Base-by-base conservation (phyloP, 1,140 invertebrate genomes). In the Aplysia californica region DNA sequence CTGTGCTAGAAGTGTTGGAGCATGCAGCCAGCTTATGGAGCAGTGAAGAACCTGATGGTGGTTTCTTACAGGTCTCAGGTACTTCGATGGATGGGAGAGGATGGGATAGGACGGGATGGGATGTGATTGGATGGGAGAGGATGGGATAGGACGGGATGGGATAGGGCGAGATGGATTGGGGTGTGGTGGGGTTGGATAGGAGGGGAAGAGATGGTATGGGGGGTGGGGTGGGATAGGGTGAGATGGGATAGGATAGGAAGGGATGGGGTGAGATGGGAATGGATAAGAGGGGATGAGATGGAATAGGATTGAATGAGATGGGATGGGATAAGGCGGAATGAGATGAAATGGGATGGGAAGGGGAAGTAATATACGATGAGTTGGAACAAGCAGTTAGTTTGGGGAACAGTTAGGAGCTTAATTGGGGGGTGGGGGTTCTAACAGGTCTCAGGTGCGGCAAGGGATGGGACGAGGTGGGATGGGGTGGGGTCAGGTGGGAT, bases 1-100 rank as follows among this genome's bases (percentile, higher is more conserved):
- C 93, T 74, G 81, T 96, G 2, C 81, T 91, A 65, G 88, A 92
- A 74, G 92, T 92, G 35, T 87, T 94, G 39, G 93, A 94, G 84
- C 91, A 91, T 79, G 91, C 91, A 1, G 92, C 93, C 0, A 75
- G 85, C 10, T 83, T 92, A 23, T 83, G 90, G 74, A 90, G 70
- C 10, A n/a, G 44, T 26, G 23, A 59, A 3, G 21, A 88, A 31
- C 88, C 87, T 71, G 91, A 92, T 23, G 93, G 93, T n/a, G 89
- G 90, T 71, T 93, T 94, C 86, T 80, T 94, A n/a, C 94, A 94
- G 83, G 84, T 92, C 23, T 92, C 93, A 73, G 91, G 91, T 91
- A 79, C n/a, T n/a, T n/a, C n/a, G n/a, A n/a, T n/a, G 65, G 26
- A 67, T 67, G 35, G 65, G 65, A 67, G 18, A 35, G 65, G 33